phyloP scores from a whole-genome alignment of 1,140 invertebrate species.

The Anagrus nilaparvatae region DNA sequence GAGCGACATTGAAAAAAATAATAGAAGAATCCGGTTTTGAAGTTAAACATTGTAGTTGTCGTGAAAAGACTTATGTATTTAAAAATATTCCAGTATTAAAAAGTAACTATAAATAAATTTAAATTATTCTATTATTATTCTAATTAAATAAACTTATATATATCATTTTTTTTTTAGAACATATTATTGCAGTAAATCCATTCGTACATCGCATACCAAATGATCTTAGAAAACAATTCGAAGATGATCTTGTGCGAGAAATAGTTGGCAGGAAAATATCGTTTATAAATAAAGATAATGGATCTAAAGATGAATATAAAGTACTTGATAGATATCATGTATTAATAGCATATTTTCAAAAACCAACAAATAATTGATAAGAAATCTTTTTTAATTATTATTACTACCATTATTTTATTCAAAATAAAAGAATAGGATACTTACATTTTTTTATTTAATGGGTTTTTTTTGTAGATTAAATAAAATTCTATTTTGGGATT shows the following conservation, averaged over 20 bases:
- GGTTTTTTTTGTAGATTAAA: too few species aligned
- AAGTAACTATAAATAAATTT: constrained; percentile 40
- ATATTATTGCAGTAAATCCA: constrained; percentile 62
- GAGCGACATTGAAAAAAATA: constrained; percentile 48
- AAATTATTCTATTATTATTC: background rate
- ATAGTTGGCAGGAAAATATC: constrained; percentile 29
- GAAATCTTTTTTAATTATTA: too few species aligned
- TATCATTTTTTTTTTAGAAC: constrained; percentile 44
- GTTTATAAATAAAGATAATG: constrained; percentile 23
- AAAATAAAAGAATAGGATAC: too few species aligned
- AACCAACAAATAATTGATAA: constrained; percentile 25
- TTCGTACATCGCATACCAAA: constrained; percentile 57
- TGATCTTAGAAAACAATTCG: constrained; percentile 52
- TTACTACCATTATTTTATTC: too few species aligned
- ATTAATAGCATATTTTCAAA: constrained; percentile 33
- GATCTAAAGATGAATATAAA: constrained; percentile 24
- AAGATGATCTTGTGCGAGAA: constrained; percentile 35
- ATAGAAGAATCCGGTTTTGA: constrained; percentile 57
- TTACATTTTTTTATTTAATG: too few species aligned
- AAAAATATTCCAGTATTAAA: constrained; percentile 45
- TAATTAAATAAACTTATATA: background rate
- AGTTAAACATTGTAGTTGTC: constrained; percentile 51
- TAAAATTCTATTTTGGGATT: too few species aligned
- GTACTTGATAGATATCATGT: constrained; percentile 34
- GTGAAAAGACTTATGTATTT: constrained; percentile 53